Evolutionary conservation across 2,797 vertebrate species (phyloP), one percentile per base, ranked within the genome.

Genomic region (Molossus molossus): DNA sequence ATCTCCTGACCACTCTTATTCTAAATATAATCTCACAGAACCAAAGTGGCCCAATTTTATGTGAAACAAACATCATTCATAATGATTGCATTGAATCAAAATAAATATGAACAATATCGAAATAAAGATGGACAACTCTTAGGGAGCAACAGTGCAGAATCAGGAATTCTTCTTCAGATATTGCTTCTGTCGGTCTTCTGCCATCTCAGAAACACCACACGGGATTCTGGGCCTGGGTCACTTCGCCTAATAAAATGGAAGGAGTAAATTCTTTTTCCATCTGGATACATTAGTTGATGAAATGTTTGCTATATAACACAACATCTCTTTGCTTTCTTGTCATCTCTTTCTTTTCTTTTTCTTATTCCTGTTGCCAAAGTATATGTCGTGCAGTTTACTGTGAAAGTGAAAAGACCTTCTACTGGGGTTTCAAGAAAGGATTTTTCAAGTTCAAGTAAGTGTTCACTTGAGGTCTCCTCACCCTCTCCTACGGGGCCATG

Each of bases 361-460:
- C 33, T 60, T 60, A 27, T 64, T 69, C 70, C 86, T 85, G 27
- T 1, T 8, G 9, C 40, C 10, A 77, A 40, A 73, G 21, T 17
- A 3, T n/a, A 57, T 14, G 6, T 64, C 55, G 40, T 87, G 18
- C 37, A 33, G 21, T 73, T 86, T 64, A 79, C 33, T 11, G 3
- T 53, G 70, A 77, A 89, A 85, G 77, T 86, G 15, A 62, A 93
- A 96, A 87, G 62, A 65, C 23, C 9, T 94, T 94, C 84, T 23
- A 20, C 13, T 79, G n/a, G 17, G 62, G 65, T 90, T 95, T 92
- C 67, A 70, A 76, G 65, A 87, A 90, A 92, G 75, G 25, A 33
- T 67, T 86, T 96, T 73, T 75, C 94, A 94, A 96, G 84, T 96
- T 92, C 53, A 94, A 95, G 88, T 76, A 65, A 75, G 62, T 79